A percentile compares a stretch with the other conserved stretches of the same genome.
phyloP scores from a whole-genome alignment of 2,113 vertebrate species.

The Gymnogyps californianus region DNA sequence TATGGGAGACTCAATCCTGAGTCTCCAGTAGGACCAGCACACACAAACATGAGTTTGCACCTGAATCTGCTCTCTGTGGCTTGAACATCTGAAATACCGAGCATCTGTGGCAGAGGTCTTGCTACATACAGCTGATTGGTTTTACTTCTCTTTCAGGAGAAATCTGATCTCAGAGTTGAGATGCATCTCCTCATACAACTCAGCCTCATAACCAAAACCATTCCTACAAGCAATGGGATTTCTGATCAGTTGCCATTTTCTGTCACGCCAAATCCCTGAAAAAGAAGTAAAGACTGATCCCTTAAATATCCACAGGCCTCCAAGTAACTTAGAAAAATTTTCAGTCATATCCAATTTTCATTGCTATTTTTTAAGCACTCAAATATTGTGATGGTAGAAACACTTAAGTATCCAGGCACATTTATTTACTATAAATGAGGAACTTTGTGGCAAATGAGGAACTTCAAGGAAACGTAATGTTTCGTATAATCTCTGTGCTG shows the following conservation, averaged over 20 bases:
- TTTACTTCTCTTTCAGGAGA: not conserved
- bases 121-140: not conserved
- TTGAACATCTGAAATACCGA: not conserved
- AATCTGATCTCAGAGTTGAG: not conserved
- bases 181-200: not conserved
- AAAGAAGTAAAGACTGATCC: not conserved
- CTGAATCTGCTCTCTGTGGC: not conserved
- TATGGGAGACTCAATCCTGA: not conserved
- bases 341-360: not conserved
- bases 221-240: not conserved
- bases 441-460: not conserved
- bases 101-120: not conserved
- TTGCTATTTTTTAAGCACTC: not conserved
- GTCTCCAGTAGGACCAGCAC: not conserved
- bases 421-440: not conserved
- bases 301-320: not conserved
- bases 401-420: not conserved
- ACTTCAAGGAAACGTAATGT: not conserved
- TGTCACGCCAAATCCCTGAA: not conserved
- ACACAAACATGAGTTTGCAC: fast-evolving
- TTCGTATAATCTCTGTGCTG: not conserved
- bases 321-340: not conserved
- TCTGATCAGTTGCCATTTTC: not conserved
- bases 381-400: not conserved
- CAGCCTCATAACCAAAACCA: not conserved